These are phyloP conservation scores for Zophobas atratus DNA, from an alignment of 1,140 invertebrate species.

Conservation along the genomic window DNA sequence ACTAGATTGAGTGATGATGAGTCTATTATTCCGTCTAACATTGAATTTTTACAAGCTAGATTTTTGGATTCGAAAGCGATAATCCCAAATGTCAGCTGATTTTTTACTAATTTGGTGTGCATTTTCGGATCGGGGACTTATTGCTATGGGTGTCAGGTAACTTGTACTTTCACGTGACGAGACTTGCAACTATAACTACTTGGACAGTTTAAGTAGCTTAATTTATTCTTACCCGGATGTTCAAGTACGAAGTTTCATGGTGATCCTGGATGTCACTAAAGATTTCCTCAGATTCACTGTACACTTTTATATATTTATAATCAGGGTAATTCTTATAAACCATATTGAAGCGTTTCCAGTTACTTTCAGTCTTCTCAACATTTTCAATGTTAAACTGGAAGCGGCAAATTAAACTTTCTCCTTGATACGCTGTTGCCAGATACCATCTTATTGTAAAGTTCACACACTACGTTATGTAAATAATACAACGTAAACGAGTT, in stretches of 20 bases:
- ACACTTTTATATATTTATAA: constrained; percentile 34
- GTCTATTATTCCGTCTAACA: neutral
- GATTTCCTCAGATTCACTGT: constrained; percentile 22
- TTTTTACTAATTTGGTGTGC: neutral
- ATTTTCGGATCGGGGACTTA: neutral
- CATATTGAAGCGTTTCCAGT: constrained; percentile 24
- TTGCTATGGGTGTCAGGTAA: constrained; percentile 12
- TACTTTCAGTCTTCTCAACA: constrained; percentile 34
- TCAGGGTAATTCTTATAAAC: constrained; percentile 35
- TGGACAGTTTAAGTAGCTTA: neutral
- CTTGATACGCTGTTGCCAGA: constrained; percentile 21
- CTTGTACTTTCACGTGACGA: constrained; percentile 16
- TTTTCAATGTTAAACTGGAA: constrained; percentile 28
- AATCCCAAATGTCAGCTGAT: neutral
- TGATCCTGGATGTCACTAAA: constrained; percentile 23
- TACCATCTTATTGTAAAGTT: neutral
- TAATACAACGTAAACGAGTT: neutral
- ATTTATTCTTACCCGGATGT: constrained; percentile 41
- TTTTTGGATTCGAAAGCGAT: too few species aligned
- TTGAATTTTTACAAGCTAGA: neutral
- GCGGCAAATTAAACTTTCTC: constrained; percentile 29
- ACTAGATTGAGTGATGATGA: too few species aligned
- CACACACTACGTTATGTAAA: neutral
- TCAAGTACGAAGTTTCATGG: constrained; percentile 30
- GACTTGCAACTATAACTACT: neutral